Evolutionary conservation across 2,797 vertebrate genomes (phyloP), one percentile per base, ranked within the genome.

Genomic region (Chlorospingus flavigularis): DNA sequence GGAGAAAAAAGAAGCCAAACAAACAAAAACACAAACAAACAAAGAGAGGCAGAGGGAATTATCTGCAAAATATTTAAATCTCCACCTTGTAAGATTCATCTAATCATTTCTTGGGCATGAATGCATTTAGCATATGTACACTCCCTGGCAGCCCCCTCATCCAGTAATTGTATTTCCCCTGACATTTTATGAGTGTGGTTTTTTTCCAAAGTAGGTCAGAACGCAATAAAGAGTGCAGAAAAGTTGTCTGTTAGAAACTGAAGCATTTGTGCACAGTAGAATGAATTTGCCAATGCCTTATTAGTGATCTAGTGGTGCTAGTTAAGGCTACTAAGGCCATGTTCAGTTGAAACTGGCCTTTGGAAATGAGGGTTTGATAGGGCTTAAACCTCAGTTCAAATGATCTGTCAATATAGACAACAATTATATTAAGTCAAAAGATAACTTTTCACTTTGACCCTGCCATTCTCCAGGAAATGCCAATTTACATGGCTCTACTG

Each of bases 41-140:
- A 6, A 17, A 16, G 5, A 21, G 9, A 23, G 4, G 21, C 6
- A 37, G 23, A 50, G 5, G 26, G 4, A 92, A 82, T 57, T 6
- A 9, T 58, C 10, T 14, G 9, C 40, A 42, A 83, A 80, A 79
- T 57, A 63, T 71, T 77, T 61, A 51, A 87, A 61, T 65, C 8
- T 88, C 40, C 37, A 61, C 6, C 39, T 67, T 1, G 0, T 40
- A 76, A 74, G 4, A 40, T 74, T 92, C 54, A 83, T 10, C 8
- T 35, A 10, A 39, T 39, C 23, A 33, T 4, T 0, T 75, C 14
- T 43, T 88, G 37, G 20, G 13, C 21, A 61, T 0, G 1, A n/a
- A 61, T 15, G 4, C 17, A 17, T 11, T 47, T 70, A 73, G 30
- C 20, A 90, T 19, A 58, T 10, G 7, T 54, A 19, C 6, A 16